phyloP scores from a whole-genome alignment of 2,113 vertebrate genomes.

The Tyrannus savana region DNA sequence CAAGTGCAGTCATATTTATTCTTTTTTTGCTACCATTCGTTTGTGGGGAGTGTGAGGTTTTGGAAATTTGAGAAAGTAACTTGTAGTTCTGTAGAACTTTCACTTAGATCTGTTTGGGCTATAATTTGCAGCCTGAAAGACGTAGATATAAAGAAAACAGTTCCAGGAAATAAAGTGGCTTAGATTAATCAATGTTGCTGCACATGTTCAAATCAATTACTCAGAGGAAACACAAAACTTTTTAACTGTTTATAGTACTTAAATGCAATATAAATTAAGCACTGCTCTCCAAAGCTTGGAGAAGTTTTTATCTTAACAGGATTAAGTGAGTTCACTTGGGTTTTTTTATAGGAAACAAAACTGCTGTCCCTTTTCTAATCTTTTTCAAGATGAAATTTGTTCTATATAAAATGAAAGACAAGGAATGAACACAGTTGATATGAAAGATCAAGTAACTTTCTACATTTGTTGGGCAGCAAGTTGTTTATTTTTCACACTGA shows the following conservation, averaged over 20 bases:
- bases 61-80: neutral
- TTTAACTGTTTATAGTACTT: neutral
- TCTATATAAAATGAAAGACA: constrained; percentile 40
- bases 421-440: constrained; percentile 8
- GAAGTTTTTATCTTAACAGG: constrained; percentile 21
- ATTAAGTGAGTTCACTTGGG: constrained; percentile 33
- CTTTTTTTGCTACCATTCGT: neutral
- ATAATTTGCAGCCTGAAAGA: neutral
- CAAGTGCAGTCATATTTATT: neutral
- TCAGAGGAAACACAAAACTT: neutral
- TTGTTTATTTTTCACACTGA: constrained; percentile 37
- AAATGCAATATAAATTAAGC: constrained; percentile 18
- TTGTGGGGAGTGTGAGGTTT: neutral
- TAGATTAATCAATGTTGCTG: neutral
- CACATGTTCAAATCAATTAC: neutral
- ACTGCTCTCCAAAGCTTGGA: constrained; percentile 16
- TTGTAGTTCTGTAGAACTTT: neutral
- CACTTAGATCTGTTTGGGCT: neutral
- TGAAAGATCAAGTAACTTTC: constrained; percentile 50
- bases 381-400: constrained; percentile 38
- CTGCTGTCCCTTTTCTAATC: neutral
- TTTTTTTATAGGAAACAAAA: constrained; percentile 3
- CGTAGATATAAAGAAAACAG: neutral
- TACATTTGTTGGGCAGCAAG: neutral
- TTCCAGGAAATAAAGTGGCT: neutral